Evolutionary conservation across 2,797 vertebrate genomes (phyloP).

Genomic region (Odontamblyopus lacepedii): DNA sequence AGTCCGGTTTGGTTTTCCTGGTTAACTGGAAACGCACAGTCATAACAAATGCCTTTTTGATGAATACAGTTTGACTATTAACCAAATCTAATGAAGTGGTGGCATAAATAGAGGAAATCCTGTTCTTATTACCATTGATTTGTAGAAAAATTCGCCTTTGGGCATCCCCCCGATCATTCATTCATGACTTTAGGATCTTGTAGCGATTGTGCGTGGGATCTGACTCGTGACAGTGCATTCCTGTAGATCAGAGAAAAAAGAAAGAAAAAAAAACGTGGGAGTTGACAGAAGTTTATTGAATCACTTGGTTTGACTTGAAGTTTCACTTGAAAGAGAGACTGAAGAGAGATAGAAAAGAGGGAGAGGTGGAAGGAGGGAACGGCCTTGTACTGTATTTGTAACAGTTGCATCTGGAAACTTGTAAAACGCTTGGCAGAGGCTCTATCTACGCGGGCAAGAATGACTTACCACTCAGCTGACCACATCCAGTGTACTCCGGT

Average conservation of each 20-base stretch:
- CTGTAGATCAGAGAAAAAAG: slow-evolving; percentile 23
- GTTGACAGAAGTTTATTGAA: slow-evolving; percentile 59
- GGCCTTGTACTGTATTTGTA: slow-evolving; percentile 14
- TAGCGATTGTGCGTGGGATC: slow-evolving; percentile 45
- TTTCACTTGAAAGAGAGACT: slow-evolving; percentile 38
- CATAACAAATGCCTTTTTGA: slow-evolving; percentile 15
- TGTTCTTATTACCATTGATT: slow-evolving; percentile 35
- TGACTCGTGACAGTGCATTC: slow-evolving; percentile 49
- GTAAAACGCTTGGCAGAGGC: slow-evolving; percentile 18
- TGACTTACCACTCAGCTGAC: slow-evolving; percentile 50
- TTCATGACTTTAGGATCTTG: slow-evolving; percentile 66
- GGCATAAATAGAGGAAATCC: slow-evolving; percentile 51
- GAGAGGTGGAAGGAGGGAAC: slow-evolving; percentile 21
- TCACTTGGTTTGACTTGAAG: slow-evolving; percentile 59
- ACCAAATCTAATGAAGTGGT: slow-evolving; percentile 5
- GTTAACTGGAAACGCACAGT: slow-evolving; percentile 6
- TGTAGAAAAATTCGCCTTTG: slow-evolving; percentile 5
- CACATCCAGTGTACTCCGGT: slow-evolving; percentile 34
- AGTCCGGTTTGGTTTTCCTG: slow-evolving; percentile 1
- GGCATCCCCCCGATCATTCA: slow-evolving; percentile 48
- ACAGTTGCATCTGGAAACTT: background rate
- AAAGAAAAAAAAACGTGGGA: slow-evolving; percentile 48
- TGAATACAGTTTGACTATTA: slow-evolving; percentile 26
- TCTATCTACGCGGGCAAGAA: slow-evolving; percentile 32
- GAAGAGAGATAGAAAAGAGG: slow-evolving; percentile 1